Evolutionary conservation across 2,113 vertebrate species (phyloP).

Genomic region (Oplegnathus fasciatus): DNA sequence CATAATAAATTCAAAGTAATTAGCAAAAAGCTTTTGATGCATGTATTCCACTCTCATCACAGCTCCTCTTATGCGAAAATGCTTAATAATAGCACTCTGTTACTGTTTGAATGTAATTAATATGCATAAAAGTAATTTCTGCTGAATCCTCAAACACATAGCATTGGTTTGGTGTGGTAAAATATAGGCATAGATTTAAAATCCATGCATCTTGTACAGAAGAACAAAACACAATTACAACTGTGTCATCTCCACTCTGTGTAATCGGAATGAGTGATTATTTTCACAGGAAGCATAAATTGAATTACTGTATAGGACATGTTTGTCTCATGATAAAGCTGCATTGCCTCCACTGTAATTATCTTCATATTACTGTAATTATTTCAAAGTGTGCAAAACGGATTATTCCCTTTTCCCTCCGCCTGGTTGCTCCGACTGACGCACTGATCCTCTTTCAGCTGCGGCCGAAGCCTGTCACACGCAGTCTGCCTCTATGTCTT

Average conservation of each 20-base stretch:
- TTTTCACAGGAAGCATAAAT: conserved; percentile 81
- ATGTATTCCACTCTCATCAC: conserved; percentile 53
- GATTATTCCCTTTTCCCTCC: conserved; percentile 71
- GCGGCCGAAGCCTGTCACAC: conserved; percentile 62
- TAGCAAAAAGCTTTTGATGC: conserved; percentile 64
- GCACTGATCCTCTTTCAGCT: conserved; percentile 54
- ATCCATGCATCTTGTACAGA: conserved; percentile 65
- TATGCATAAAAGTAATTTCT: conserved; percentile 65
- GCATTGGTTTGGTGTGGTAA: conserved; percentile 42
- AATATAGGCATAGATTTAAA: conserved; percentile 55
- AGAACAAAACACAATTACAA: conserved; percentile 70
- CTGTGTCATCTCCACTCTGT: conserved; percentile 73
- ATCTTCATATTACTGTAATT: conserved; percentile 85
- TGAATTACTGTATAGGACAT: conserved; percentile 79
- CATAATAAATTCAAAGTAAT: conserved; percentile 66
- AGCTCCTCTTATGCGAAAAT: conserved; percentile 52
- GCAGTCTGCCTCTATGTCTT: conserved; percentile 66
- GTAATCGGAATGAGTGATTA: conserved; percentile 81
- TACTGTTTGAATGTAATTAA: conserved; percentile 68
- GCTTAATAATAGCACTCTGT: conserved; percentile 52
- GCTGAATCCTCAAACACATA: conserved; percentile 60
- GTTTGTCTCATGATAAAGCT: conserved; percentile 79
- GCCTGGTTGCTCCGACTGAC: conserved; percentile 36
- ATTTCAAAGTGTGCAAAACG: conserved; percentile 82
- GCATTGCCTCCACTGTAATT: conserved; percentile 79